Base-by-base conservation (phyloP, 2,888 invertebrate genomes). In the Caenorhabditis sp. region DNA sequence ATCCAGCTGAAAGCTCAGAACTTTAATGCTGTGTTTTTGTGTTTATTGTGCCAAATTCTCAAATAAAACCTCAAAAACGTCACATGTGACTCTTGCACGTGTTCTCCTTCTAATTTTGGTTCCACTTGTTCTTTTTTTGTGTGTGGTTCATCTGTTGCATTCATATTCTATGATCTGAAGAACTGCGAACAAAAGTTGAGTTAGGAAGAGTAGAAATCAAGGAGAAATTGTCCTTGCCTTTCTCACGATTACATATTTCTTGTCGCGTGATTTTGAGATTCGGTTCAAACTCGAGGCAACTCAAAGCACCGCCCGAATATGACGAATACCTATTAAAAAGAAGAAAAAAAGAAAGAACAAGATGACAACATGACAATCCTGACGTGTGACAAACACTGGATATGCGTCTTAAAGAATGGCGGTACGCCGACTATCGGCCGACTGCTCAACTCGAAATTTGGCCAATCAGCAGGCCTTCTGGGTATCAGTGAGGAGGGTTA, bases 311-410 rank as follows among this genome's bases (percentile, higher is more conserved):
- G 35, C 56, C 51, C 62, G 64, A 58, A 51, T 60, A 65, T 74
- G 74, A 74, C 74, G 65, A 74, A 74, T 74, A 74, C 51, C 65
- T 58, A 72, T 72, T 72, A 72, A 61, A 67, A 67, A 51, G 51
- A 53, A 67, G 61, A 51, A 40, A 53, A 40, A 76, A 61, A 51
- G 51, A 53, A 51, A 76, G 76, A 76, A 74, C 74, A 74, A 74
- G 65, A 65, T 64, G 72, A 64, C 72, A 72, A 72, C 32, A 26
- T 76, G 76, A 67, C 67, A 76, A 76, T 76, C 67, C 67, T 76
- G 67, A 76, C 67, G 74, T 67, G 65, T 68, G 60, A 76, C 67
- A 76, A 47, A 40, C 40, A 40, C 13, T 40, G 56, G 44, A 32
- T 50, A 40, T 11, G 11, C 20, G 58, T 51, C 61, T 44, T 67